Percentiles rank a stretch among this genome's conserved stretches.
Evolutionary conservation across 2,113 vertebrate species (phyloP).

Genomic region (Petroica traversi): DNA sequence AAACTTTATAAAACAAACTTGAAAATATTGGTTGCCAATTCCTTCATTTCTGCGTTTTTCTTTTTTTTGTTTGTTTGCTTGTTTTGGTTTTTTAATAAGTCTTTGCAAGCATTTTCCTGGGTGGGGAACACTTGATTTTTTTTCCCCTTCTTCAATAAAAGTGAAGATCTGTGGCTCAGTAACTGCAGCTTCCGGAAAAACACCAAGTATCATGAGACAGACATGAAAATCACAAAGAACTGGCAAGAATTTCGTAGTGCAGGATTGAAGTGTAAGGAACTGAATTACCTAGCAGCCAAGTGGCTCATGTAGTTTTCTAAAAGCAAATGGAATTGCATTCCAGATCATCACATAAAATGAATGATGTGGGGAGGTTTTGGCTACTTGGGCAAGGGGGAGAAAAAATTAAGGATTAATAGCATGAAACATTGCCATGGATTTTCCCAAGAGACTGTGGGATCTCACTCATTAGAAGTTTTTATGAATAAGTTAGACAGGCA

Average conservation of each 20-base stretch:
- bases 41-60: neutral
- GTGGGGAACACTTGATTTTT: neutral
- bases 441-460: neutral
- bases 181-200: constrained; percentile 13
- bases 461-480: neutral
- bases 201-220: neutral
- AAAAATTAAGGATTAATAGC: neutral
- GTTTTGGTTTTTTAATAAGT: neutral
- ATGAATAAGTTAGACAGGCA: constrained; percentile 13
- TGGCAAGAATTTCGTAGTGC: constrained; percentile 9
- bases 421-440: neutral
- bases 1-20: neutral
- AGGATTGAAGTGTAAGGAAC: constrained; percentile 7
- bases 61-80: too few relatives aligned
- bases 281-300: constrained; percentile 44
- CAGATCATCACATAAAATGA: constrained; percentile 14
- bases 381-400: fast-evolving
- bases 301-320: constrained; percentile 14
- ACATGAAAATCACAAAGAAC: constrained; percentile 38
- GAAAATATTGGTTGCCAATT: neutral
- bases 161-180: neutral
- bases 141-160: neutral
- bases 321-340: constrained; percentile 8
- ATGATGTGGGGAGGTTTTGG: neutral
- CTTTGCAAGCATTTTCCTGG: neutral